Conservation (phyloP, 2,797 vertebrate genomes). For the Limosa lapponica region DNA sequence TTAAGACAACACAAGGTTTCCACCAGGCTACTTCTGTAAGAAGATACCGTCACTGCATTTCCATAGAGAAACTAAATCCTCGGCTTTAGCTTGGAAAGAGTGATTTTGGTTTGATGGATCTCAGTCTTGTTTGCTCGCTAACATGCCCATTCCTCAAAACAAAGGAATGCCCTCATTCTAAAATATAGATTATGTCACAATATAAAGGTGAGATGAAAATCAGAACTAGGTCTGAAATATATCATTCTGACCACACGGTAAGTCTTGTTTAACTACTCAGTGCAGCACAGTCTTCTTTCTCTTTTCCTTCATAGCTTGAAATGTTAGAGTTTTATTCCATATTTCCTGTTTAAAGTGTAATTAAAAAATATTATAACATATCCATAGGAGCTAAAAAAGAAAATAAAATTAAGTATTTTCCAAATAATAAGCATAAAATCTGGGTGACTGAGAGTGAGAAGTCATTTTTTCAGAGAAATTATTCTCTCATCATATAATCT, state of each 20-base stretch:
- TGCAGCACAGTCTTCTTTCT: not conserved
- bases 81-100: not conserved
- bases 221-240: not conserved
- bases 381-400: accelerated
- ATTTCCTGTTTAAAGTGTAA: not conserved
- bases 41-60: not conserved
- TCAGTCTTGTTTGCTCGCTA: not conserved
- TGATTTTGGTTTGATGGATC: not conserved
- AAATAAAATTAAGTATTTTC: not conserved
- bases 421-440: not conserved
- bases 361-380: not conserved
- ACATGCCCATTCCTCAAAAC: not conserved
- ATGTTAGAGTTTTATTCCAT: not conserved
- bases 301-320: not conserved
- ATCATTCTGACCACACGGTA: not conserved
- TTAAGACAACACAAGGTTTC: not conserved
- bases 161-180: not conserved
- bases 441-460: not conserved
- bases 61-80: not conserved
- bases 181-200: not conserved
- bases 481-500: not conserved
- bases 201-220: not conserved
- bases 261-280: not conserved
- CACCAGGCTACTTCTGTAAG: not conserved
- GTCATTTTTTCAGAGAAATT: not conserved